Percentiles rank a stretch among this genome's conserved stretches.
Conservation (phyloP, 2,797 vertebrate genomes). For the Setipinna tenuifilis region DNA sequence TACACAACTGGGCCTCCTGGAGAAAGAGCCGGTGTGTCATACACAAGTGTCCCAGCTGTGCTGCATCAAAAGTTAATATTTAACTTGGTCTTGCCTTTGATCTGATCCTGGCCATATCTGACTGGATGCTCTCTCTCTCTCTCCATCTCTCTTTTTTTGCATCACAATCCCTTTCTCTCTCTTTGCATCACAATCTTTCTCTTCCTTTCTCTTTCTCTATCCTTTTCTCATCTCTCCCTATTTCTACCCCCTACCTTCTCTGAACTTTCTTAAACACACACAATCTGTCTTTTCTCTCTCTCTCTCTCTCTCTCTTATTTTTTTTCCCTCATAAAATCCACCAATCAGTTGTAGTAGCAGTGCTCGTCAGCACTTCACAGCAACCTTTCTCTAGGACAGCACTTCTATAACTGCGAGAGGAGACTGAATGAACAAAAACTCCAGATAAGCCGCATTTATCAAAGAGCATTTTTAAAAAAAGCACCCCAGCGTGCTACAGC, state of each 20-base stretch:
- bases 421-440: neutral
- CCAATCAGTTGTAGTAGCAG: neutral
- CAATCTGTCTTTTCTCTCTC: neutral
- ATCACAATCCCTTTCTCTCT: neutral
- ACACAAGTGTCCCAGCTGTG: neutral
- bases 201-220: neutral
- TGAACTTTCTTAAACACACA: neutral
- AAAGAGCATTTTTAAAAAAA: constrained; percentile 10
- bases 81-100: constrained; percentile 11
- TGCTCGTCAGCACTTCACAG: neutral
- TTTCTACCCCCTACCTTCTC: neutral
- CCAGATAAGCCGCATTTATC: neutral
- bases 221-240: neutral
- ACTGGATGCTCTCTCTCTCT: neutral
- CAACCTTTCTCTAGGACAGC: neutral
- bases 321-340: neutral
- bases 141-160: neutral
- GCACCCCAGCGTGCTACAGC: neutral
- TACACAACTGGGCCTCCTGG: neutral
- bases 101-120: constrained; percentile 11
- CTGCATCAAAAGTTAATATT: constrained; percentile 17
- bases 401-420: neutral
- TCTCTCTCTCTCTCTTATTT: neutral
- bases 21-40: neutral
- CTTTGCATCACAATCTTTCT: neutral